Base-by-base conservation (phyloP, 2,888 invertebrate species). In the Antitype chi region DNA sequence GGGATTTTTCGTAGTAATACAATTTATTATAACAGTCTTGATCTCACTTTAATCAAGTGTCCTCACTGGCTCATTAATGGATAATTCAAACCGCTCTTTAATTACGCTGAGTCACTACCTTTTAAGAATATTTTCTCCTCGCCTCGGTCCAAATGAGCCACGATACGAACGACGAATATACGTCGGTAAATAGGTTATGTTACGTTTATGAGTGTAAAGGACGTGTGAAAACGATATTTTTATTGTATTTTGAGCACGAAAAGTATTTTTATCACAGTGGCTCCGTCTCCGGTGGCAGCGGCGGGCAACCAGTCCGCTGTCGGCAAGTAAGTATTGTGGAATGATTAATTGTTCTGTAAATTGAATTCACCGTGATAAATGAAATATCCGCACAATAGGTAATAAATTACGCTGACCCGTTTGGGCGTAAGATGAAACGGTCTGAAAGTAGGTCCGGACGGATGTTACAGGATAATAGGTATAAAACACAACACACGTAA, bases 291-390 rank as follows among this genome's bases (percentile, higher is more conserved):
- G 82, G 89, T 89, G 86, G 89, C 90, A 91, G 89, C 90, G 87
- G 89, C 91, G 91, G 89, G 91, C 91, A 90, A 92, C 93, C 94
- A 91, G 94, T 90, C 94, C 95, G 94, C 94, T 94, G 95, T 95
- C 95, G 94, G 93, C 95, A 93, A 95, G 94, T 94, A 95, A 95
- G 96, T 95, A 95, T 95, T 95, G 94, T 94, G 92, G 94, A 95
- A 96, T 96, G 96, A 96, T 96, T 96, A 96, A 96, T 96, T 95
- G 96, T 95, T 95, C 94, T 95, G 94, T 95, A 96, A 96, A 96
- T 96, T 96, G 96, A 96, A 96, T 96, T 96, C 96, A 95, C 95
- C 95, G 95, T 96, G 96, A 96, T 96, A 95, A 96, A 96, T 96
- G 96, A 96, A 96, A 96, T 96, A 96, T 96, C 94, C 95, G 92